Percentiles rank a stretch among this genome's conserved stretches.
phyloP scores from a whole-genome alignment of 1,140 invertebrate species.

The Pygmarrhopalites habei region DNA sequence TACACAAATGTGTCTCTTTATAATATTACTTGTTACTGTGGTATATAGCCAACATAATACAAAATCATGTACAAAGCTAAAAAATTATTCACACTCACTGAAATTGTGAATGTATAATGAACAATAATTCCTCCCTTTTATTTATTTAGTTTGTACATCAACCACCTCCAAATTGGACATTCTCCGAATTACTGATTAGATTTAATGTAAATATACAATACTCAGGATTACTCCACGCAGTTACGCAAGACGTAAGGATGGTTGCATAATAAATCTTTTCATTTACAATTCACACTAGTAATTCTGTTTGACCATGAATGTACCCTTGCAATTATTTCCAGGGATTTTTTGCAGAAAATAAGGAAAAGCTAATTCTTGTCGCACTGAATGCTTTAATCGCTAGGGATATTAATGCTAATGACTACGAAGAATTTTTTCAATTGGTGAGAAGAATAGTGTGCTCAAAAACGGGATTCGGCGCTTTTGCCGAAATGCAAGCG shows the following conservation, averaged over 20 bases:
- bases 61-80: too few species aligned
- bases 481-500: conserved; percentile 85
- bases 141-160: conserved; percentile 76
- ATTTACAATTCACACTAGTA: background rate
- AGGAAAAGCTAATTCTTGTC: conserved; percentile 86
- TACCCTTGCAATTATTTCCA: conserved; percentile 49
- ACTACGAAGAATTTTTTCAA: conserved; percentile 83
- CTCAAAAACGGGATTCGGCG: conserved; percentile 93
- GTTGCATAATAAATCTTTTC: conserved; percentile 3
- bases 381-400: conserved; percentile 68
- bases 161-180: conserved; percentile 54
- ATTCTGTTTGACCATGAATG: background rate
- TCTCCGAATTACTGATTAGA: conserved; percentile 61
- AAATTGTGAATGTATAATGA: too few species aligned
- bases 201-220: conserved; percentile 98
- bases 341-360: conserved; percentile 96
- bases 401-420: conserved; percentile 58
- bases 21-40: too few species aligned
- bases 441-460: conserved; percentile 85
- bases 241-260: conserved; percentile 82
- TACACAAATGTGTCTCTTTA: too few species aligned
- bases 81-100: too few species aligned
- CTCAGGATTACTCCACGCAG: conserved; percentile 90
- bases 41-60: too few species aligned
- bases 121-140: too few species aligned